phyloP scores from a whole-genome alignment of 1,140 invertebrate genomes.

The Linepithema humile region DNA sequence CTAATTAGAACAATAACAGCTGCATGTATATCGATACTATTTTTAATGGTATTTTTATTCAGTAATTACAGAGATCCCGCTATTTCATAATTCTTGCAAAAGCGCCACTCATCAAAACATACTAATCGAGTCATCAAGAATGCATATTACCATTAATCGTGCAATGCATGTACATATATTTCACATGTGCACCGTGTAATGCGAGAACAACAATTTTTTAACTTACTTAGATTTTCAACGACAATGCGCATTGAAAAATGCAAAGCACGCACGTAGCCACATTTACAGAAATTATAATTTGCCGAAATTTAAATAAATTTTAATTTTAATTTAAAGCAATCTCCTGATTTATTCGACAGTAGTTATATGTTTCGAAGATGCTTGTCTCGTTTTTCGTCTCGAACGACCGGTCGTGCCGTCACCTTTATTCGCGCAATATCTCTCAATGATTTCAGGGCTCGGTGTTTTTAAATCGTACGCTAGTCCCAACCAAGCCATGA shows the following conservation, averaged over 20 bases:
- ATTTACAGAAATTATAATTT: too few relatives aligned
- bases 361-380: neutral
- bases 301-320: too few relatives aligned
- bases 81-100: neutral
- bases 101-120: neutral
- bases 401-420: slow-evolving; percentile 72
- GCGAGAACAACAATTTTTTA: too few relatives aligned
- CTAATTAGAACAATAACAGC: neutral
- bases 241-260: too few relatives aligned
- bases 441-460: slow-evolving; percentile 72
- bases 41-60: neutral
- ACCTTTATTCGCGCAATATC: slow-evolving; percentile 71
- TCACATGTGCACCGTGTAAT: too few relatives aligned
- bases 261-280: neutral
- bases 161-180: too few relatives aligned
- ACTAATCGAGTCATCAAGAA: neutral
- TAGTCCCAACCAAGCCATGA: slow-evolving; percentile 85
- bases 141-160: neutral
- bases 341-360: neutral
- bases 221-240: too few relatives aligned
- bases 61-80: neutral
- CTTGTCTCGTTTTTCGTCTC: too few relatives aligned
- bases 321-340: too few relatives aligned
- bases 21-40: neutral
- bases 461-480: slow-evolving; percentile 85